phyloP scores from a whole-genome alignment of 1,140 invertebrate species.

The Chrysoperla carnea region DNA sequence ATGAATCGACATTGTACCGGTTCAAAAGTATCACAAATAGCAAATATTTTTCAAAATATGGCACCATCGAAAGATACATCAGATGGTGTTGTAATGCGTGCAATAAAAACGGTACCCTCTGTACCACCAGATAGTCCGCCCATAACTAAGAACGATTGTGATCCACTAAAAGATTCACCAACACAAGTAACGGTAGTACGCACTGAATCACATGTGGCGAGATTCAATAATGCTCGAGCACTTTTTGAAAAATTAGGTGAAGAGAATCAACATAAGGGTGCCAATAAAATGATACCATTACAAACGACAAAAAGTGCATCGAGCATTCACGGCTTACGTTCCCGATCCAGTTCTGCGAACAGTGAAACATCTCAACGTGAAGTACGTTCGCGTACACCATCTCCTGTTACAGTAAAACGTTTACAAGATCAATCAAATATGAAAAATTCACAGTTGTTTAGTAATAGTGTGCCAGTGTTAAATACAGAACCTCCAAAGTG shows the following conservation, averaged over 20 bases:
- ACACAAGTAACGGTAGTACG: conserved; percentile 56
- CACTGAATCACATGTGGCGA: conserved; percentile 71
- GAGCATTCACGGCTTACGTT: conserved; percentile 15
- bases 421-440: too few species aligned
- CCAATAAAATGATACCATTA: conserved; percentile 11
- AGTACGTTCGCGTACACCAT: conserved; percentile 13
- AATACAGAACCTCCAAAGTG: conserved; percentile 7
- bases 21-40: conserved; percentile 78
- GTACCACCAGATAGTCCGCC: conserved; percentile 22
- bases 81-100: conserved; percentile 24
- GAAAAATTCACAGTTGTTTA: neutral
- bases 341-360: conserved; percentile 13
- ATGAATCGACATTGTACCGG: conserved; percentile 30
- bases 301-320: conserved; percentile 21
- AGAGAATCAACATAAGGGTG: conserved; percentile 24
- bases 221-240: conserved; percentile 83
- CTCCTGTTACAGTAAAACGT: conserved; percentile 8
- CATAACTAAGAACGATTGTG: conserved; percentile 18
- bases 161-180: conserved; percentile 24
- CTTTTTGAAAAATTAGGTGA: conserved; percentile 84
- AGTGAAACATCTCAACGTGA: conserved; percentile 14
- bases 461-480: conserved; percentile 10
- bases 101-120: conserved; percentile 10
- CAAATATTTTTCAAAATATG: conserved; percentile 56
- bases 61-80: conserved; percentile 12